Conservation (phyloP, 2,113 vertebrate genomes). For the Astur gentilis region DNA sequence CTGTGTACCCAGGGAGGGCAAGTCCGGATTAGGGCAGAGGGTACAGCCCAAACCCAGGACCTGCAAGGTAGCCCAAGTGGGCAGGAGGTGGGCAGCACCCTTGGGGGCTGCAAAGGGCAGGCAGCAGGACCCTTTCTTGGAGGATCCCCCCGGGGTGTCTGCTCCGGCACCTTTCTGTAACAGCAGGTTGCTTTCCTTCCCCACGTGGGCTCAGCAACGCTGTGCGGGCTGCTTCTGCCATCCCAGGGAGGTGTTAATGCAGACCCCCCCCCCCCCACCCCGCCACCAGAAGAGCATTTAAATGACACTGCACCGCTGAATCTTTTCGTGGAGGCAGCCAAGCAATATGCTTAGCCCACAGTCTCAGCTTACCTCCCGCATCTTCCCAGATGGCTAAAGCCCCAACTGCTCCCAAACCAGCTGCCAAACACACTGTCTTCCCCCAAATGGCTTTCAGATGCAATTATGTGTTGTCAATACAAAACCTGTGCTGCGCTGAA, state of each 20-base stretch:
- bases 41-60: neutral
- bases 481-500: neutral
- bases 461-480: neutral
- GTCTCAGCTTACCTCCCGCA: neutral
- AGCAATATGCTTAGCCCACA: neutral
- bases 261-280: neutral
- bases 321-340: neutral
- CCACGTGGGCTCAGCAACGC: accelerated
- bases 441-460: neutral
- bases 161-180: neutral
- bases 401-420: neutral
- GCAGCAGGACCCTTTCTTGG: neutral
- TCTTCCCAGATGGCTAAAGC: conserved; percentile 13
- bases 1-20: neutral
- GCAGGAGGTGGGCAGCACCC: neutral
- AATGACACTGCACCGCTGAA: neutral
- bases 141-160: accelerated
- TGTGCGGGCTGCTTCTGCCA: neutral
- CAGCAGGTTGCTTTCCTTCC: neutral
- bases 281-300: neutral
- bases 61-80: neutral
- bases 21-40: neutral
- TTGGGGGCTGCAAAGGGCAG: neutral
- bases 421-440: neutral
- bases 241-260: neutral